A percentile compares a stretch with the other conserved stretches of the same genome.
phyloP scores from a whole-genome alignment of 2,888 invertebrate species.

The Eledona agricola region DNA sequence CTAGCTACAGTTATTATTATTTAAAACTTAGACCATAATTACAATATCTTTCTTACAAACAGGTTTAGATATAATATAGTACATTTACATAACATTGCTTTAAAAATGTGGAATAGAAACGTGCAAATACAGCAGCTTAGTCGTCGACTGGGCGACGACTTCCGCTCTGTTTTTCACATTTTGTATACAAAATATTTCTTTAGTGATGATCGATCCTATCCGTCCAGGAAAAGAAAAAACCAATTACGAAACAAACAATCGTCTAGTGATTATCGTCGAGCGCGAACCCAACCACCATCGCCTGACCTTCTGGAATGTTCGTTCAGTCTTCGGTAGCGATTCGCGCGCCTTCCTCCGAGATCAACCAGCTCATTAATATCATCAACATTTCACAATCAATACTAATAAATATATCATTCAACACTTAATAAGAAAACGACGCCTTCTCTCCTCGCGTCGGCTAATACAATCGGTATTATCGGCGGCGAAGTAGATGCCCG shows the following conservation, averaged over 20 bases:
- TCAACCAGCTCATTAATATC: too few relatives aligned
- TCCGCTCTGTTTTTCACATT: too few relatives aligned
- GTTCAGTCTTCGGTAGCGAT: too few relatives aligned
- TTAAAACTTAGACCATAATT: conserved; percentile 19
- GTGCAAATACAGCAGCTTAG: conserved; percentile 21
- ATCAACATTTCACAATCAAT: too few relatives aligned
- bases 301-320: too few relatives aligned
- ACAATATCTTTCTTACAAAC: conserved; percentile 30
- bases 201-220: conserved; percentile 8
- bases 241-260: conserved; percentile 5
- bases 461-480: background rate
- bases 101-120: conserved; percentile 34
- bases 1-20: conserved; percentile 23
- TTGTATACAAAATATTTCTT: conserved; percentile 32
- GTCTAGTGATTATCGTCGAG: conserved; percentile 14
- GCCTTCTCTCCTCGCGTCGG: too few relatives aligned
- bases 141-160: too few relatives aligned
- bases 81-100: conserved; percentile 33
- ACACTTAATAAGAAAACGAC: conserved; percentile 19
- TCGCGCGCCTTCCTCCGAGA: too few relatives aligned
- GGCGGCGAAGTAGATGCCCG: background rate
- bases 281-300: conserved; percentile 12
- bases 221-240: background rate
- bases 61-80: conserved; percentile 25
- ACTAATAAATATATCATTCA: too few relatives aligned